Percentiles rank a stretch among this genome's conserved stretches.
phyloP scores from a whole-genome alignment of 2,113 vertebrate genomes.

The Trichomycterus rosablanca region DNA sequence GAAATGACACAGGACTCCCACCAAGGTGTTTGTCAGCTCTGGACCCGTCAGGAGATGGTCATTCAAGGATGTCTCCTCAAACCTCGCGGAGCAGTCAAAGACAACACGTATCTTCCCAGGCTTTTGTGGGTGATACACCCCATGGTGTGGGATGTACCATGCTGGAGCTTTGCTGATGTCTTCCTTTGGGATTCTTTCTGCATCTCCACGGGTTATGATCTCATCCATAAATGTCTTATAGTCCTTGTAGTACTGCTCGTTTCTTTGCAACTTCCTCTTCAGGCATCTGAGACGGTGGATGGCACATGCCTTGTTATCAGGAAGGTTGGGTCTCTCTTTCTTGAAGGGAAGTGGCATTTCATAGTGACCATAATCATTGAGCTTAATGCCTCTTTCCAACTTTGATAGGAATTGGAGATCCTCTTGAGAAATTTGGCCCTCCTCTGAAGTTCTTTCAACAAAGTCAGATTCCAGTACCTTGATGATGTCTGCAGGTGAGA shows the following conservation, averaged over 20 bases:
- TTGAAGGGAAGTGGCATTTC: too few species aligned
- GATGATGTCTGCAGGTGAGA: not conserved
- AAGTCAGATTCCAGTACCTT: not conserved
- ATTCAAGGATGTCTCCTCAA: not conserved
- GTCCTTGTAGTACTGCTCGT: too few species aligned
- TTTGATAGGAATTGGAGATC: not conserved
- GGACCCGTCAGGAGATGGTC: constrained; percentile 3
- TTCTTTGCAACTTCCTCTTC: not conserved
- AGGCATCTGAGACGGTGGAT: not conserved
- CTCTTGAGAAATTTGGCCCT: not conserved
- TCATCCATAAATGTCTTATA: constrained; percentile 16
- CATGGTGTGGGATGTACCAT: constrained; percentile 4
- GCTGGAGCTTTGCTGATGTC: constrained; percentile 6
- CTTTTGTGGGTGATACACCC: too few species aligned
- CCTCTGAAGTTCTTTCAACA: not conserved
- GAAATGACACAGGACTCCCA: not conserved
- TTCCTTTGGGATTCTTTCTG: constrained; percentile 14
- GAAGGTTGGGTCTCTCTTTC: too few species aligned
- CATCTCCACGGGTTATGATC: constrained; percentile 11
- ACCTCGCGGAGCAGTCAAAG: too few species aligned
- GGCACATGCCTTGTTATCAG: too few species aligned
- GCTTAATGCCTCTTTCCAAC: not conserved
- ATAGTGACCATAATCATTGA: too few species aligned
- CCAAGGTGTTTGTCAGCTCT: not conserved
- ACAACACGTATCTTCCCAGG: too few species aligned